A percentile compares a stretch with the other conserved stretches of the same genome.
Evolutionary conservation across 2,888 invertebrate genomes (phyloP).

Genomic region (Ganaspis brasiliensis): DNA sequence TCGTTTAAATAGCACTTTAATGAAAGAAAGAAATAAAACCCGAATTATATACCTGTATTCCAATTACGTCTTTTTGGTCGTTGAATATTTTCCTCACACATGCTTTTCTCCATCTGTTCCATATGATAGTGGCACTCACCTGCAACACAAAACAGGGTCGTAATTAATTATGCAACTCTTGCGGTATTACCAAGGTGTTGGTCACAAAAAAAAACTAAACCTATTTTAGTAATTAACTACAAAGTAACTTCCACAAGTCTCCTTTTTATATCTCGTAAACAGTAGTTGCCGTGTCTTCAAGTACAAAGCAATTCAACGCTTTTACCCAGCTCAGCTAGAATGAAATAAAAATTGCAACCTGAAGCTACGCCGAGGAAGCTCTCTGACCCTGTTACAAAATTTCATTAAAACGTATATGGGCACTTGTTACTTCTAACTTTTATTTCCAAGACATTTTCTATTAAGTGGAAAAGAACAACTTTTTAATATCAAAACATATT

Average conservation of each 20-base stretch:
- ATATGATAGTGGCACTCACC: slow-evolving; percentile 59
- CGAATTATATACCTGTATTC: slow-evolving; percentile 56
- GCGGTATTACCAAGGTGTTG: slow-evolving; percentile 2
- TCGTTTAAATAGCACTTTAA: no score
- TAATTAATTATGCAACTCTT: slow-evolving; percentile 23
- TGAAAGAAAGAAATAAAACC: background rate
- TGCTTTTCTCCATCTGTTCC: slow-evolving; percentile 53
- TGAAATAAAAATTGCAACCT: slow-evolving; percentile 24
- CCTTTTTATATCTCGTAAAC: slow-evolving; percentile 20
- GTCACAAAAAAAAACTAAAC: slow-evolving; percentile 16
- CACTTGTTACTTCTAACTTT: slow-evolving; percentile 18
- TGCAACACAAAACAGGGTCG: slow-evolving; percentile 46
- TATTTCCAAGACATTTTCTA: background rate
- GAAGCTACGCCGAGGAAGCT: background rate
- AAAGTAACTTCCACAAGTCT: background rate
- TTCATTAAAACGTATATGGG: background rate
- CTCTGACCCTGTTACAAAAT: background rate
- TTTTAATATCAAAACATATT: background rate
- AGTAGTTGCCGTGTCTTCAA: slow-evolving; percentile 27
- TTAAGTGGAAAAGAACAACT: background rate
- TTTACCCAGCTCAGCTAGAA: slow-evolving; percentile 4
- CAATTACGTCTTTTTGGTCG: slow-evolving; percentile 55
- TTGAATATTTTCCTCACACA: slow-evolving; percentile 46
- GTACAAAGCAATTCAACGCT: slow-evolving; percentile 39
- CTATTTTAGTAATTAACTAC: slow-evolving; percentile 31